Evolutionary conservation across 2,888 invertebrate genomes (phyloP), one percentile per base, ranked within the genome.

Genomic region (Byasa hedistus): DNA sequence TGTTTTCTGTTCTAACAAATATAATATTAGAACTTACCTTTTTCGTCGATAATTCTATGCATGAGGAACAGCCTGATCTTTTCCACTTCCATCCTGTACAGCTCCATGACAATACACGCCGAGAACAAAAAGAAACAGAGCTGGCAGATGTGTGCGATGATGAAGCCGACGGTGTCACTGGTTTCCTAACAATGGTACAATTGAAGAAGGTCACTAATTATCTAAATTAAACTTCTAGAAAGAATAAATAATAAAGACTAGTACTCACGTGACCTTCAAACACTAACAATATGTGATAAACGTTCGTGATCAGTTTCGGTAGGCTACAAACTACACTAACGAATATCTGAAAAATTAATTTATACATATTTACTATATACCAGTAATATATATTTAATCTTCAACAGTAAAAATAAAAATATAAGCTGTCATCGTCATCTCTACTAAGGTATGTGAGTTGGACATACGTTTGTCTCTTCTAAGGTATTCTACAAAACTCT

Each of bases 221-320:
- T 32, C 32, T 32, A 32, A 32, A 10, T 10, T 32, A 32, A 32
- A 10, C 1, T 0, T 32, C 32, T 10, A 32, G 1, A 32, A 32
- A 10, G 10, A 10, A 7, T 32, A 32, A 32, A 32, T 32, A 32
- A 10, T 32, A 10, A 32, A 32, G 10, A 1, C 8, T 10, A 32
- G 0, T 68, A 84, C 89, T 84, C 72, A 90, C 90, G 21, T 72
- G 71, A 0, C 79, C 75, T 69, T 90, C 87, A 5, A 87, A 73
- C 0, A 87, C 79, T n/a, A 83, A 69, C 1, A 91, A 68, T 17
- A 89, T 76, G 21, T 82, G 79, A 62, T 89, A 90, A 0, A 85
- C 80, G 61, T 89, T 87, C 0, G 78, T 65, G 2, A 91, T 80
- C 8, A 91, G 57, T 68, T 87, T 91, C 1, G 91, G 91, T 56